A percentile compares a stretch with the other conserved stretches of the same genome.
These are phyloP conservation scores for Hydrolagus colliei DNA, from an alignment of 2,797 vertebrate species.

Conservation along the genomic window DNA sequence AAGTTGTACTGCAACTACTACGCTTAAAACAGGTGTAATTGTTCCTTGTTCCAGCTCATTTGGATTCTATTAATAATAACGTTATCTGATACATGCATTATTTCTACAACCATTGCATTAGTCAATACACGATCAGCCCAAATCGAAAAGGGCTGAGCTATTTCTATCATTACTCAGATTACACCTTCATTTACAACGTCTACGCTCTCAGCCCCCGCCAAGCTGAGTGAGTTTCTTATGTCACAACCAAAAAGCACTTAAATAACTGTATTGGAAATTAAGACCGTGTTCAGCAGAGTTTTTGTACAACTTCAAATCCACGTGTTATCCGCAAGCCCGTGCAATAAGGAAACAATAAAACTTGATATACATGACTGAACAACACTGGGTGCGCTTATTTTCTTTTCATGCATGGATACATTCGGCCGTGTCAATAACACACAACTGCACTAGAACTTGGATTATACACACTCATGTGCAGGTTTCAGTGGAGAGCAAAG, in stretches of 20 bases:
- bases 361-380: neutral
- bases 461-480: neutral
- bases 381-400: neutral
- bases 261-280: slow-evolving; percentile 8
- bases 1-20: neutral
- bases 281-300: neutral
- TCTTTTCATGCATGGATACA: slow-evolving; percentile 23
- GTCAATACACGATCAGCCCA: neutral
- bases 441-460: slow-evolving; percentile 4
- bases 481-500: slow-evolving; percentile 8
- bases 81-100: neutral
- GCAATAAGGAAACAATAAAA: slow-evolving; percentile 7
- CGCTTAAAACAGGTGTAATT: neutral
- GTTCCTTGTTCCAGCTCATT: slow-evolving; percentile 17
- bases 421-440: slow-evolving; percentile 14
- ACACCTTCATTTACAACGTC: neutral
- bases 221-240: neutral
- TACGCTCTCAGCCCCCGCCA: neutral
- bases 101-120: neutral
- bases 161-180: neutral
- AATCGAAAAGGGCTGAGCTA: neutral
- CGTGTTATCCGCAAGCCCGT: neutral
- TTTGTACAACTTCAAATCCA: slow-evolving; percentile 20
- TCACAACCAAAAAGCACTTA: neutral
- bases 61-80: neutral